Evolutionary conservation across 2,888 invertebrate genomes (phyloP).

Genomic region (Oxytorus armatus): DNA sequence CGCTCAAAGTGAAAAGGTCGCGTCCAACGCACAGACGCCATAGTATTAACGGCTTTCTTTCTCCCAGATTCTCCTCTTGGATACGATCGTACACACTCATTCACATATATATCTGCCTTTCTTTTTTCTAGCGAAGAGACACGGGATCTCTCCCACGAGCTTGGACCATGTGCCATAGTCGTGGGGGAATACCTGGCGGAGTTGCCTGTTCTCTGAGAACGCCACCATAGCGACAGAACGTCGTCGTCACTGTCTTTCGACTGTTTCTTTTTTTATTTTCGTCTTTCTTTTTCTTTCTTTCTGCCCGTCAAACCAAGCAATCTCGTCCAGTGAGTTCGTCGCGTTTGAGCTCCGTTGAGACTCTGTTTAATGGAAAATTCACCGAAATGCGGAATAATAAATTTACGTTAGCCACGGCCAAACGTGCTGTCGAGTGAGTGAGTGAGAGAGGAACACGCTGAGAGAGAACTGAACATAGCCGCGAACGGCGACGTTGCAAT

Average conservation of each 20-base stretch:
- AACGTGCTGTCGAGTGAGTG: too few relatives aligned
- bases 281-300: not conserved
- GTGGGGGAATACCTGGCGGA: constrained; percentile 56
- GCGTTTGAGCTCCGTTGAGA: too few relatives aligned
- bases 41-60: not conserved
- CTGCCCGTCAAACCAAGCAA: not conserved
- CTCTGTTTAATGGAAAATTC: not conserved
- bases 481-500: constrained; percentile 26
- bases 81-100: not conserved
- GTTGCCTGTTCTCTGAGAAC: constrained; percentile 47
- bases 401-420: too few relatives aligned
- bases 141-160: constrained; percentile 74
- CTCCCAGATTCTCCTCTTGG: not conserved
- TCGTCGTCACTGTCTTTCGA: constrained; percentile 11
- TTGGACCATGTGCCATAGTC: constrained; percentile 57
- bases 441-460: not conserved
- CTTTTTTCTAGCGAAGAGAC: not conserved
- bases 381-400: constrained; percentile 8
- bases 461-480: constrained; percentile 41
- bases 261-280: constrained; percentile 20
- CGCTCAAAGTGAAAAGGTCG: not conserved
- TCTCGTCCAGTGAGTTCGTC: too few relatives aligned
- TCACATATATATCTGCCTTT: constrained; percentile 71
- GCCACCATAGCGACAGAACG: constrained; percentile 62
- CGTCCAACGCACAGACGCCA: not conserved